Evolutionary conservation across 2,113 vertebrate species (phyloP), one percentile per base, ranked within the genome.

Genomic region (Oreochromis spilurus): DNA sequence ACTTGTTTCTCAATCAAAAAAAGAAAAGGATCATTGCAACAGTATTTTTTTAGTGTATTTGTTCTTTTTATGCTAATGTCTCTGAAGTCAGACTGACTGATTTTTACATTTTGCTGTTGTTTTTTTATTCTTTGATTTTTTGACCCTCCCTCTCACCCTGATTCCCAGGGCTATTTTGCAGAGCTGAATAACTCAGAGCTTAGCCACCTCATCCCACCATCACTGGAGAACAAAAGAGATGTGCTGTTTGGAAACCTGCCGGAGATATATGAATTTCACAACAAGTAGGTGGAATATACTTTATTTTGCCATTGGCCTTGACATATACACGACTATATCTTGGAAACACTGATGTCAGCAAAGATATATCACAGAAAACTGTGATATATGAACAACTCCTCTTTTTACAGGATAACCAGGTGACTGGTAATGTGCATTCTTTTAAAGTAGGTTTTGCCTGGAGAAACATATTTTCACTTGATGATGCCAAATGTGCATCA

Each of bases 181-280:
- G 97, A 97, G 90, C 96, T 99, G 96, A 97, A 98, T 84, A 98
- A 98, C 93, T 96, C 97, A 2, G 97, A 94, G 91, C 95, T 99
- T 57, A 96, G 96, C 57, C 97, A 98, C 82, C 96, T 99, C 79
- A 97, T 98, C 87, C 98, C 98, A 17, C 94, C 96, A 2, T 87
- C 96, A 4, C 95, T 99, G 89, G 96, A 97, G 89, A 98, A 98
- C 93, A 99, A 97, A 92, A 97, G 97, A 67, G 98, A 99, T 7
- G 89, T 98, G 86, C 97, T 99, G 57, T 99, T 99, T 85, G 98
- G 98, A 36, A 99, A 99, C 90, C 97, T 99, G 62, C 94, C 95
- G 13, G 98, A 99, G 94, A 97, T 99, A 86, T 97, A 97, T 1
- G 97, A 98, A 45, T 99, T 99, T 93, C 98, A 99, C 91, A 97